These are phyloP conservation scores for Alethe castanea DNA, from an alignment of 2,113 vertebrate genomes.

Conservation along the genomic window DNA sequence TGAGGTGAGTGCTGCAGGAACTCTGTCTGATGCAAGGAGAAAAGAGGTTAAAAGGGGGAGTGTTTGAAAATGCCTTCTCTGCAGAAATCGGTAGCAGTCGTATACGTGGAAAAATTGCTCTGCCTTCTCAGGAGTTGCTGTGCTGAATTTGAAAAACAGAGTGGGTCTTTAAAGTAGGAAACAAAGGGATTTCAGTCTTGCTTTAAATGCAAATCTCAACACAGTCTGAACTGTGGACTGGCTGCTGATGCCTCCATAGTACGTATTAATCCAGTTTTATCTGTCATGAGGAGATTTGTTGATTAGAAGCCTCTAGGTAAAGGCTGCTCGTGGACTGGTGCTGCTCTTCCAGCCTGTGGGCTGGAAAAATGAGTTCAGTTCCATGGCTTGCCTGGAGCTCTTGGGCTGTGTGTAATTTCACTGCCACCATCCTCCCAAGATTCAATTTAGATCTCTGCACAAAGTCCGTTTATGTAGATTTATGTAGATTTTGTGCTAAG, in stretches of 20 bases:
- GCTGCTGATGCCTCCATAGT: background rate
- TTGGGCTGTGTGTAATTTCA: background rate
- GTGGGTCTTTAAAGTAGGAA: background rate
- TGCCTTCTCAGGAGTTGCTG: background rate
- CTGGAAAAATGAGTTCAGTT: slow-evolving; percentile 46
- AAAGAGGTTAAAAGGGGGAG: background rate
- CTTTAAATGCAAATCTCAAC: background rate
- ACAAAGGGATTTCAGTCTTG: slow-evolving; percentile 3
- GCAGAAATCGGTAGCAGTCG: background rate
- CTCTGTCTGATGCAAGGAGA: background rate
- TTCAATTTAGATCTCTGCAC: background rate
- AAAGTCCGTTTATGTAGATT: slow-evolving; percentile 15
- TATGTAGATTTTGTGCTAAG: slow-evolving; percentile 19
- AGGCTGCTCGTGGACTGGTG: background rate
- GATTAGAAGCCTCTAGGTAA: slow-evolving; percentile 49
- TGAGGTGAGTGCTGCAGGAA: background rate
- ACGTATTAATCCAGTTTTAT: slow-evolving; percentile 40
- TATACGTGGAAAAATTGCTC: background rate
- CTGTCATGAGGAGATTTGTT: slow-evolving; percentile 48
- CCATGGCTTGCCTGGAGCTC: background rate
- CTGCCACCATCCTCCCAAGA: background rate
- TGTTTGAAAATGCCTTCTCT: background rate
- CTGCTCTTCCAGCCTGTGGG: slow-evolving; percentile 29
- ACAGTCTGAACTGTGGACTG: background rate
- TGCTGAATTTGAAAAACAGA: background rate